Evolutionary conservation across 2,888 invertebrate genomes (phyloP), one percentile per base, ranked within the genome.

Genomic region (Abrostola triplasia): DNA sequence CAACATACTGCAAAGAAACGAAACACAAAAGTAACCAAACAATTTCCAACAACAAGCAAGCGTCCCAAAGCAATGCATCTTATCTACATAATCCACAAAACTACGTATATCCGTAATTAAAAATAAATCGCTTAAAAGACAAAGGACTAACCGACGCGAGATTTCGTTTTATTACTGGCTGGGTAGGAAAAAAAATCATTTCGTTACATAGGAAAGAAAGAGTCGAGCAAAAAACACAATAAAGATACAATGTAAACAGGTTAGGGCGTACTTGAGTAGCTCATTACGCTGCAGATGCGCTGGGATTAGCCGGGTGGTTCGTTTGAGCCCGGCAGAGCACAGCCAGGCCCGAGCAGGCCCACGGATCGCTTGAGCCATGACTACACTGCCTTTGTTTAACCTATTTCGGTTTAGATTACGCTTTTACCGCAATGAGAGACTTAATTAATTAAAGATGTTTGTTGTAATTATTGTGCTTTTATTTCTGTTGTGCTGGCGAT

Each of bases 221-320:
- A 90, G 84, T 86, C 87, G 88, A 88, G 90, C 85, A 92, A 93
- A 93, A 94, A 94, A 93, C 93, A 93, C 93, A 94, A 94, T 94
- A 94, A 94, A 94, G 94, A 92, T 88, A 94, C 94, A 93, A 92
- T 93, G 94, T 94, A 94, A 94, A 94, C 94, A 94, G 93, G 94
- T 94, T 94, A 94, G 88, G 88, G 90, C 83, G 93, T 92, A 93
- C 94, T 94, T 93, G 94, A 94, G 94, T 90, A 89, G 93, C 94
- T 94, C 94, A 94, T 94, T 94, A 94, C 88, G 86, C 78, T 83
- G 89, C 89, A 92, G 93, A 93, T 92, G 91, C 91, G 90, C 79
- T 80, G 80, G 91, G 89, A 92, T 93, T 92, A 92, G 92, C 86
- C 86, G 88, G 84, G 82, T 88, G 85, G 86, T 70, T 87, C 86